phyloP scores from a whole-genome alignment of 1,140 invertebrate genomes.

The Bombus ignitus region DNA sequence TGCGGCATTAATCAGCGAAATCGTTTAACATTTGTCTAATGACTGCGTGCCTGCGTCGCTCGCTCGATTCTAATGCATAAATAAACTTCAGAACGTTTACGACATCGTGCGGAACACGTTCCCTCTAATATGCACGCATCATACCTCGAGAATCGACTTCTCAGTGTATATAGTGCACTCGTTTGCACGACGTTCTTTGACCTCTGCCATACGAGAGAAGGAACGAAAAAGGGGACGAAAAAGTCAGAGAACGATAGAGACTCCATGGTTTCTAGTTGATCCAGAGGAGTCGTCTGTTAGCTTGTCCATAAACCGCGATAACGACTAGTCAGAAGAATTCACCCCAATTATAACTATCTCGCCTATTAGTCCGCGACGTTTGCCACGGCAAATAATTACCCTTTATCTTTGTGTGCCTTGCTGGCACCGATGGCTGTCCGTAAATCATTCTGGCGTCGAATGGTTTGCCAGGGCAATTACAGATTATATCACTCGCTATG shows the following conservation, averaged over 20 bases:
- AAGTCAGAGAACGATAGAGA: background rate
- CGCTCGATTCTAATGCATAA: conserved; percentile 46
- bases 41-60: conserved; percentile 25
- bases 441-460: conserved; percentile 25
- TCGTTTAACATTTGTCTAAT: conserved; percentile 48
- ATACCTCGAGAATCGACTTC: conserved; percentile 18
- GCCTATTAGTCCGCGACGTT: conserved; percentile 11
- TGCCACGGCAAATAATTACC: background rate
- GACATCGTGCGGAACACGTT: background rate
- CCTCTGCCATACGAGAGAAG: background rate
- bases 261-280: background rate
- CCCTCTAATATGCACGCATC: background rate
- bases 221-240: background rate
- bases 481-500: background rate
- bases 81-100: conserved; percentile 41
- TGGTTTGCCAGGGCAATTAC: background rate
- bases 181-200: background rate
- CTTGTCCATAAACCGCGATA: conserved; percentile 12
- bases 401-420: background rate
- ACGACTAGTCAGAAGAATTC: background rate
- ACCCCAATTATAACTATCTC: background rate
- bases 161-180: background rate
- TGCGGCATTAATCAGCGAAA: conserved; percentile 46
- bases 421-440: background rate
- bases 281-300: conserved; percentile 9